Percentiles rank a stretch among this genome's conserved stretches.
Conservation (phyloP, 2,888 invertebrate genomes). For the Ochropleura leucogaster region DNA sequence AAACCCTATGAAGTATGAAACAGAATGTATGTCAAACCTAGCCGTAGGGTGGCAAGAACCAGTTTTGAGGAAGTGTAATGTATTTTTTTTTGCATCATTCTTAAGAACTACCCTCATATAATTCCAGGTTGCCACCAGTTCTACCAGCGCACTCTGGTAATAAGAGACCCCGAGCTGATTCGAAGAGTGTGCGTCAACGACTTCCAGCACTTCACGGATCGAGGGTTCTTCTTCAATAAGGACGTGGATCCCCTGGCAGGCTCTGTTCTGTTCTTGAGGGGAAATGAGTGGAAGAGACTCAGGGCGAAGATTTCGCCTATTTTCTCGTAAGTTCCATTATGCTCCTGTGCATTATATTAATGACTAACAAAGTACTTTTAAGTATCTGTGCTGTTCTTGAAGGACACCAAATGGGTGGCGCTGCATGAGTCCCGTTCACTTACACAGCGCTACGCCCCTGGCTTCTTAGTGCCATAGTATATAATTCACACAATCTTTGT, state of each 20-base stretch:
- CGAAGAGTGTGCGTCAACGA: conserved; percentile 86
- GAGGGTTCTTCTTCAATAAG: conserved; percentile 87
- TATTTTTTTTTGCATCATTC: too few relatives aligned
- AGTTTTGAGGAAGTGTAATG: too few relatives aligned
- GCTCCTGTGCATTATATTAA: neutral
- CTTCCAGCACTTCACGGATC: conserved; percentile 87
- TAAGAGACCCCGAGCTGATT: conserved; percentile 85
- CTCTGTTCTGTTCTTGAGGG: conserved; percentile 85
- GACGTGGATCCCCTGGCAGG: conserved; percentile 86
- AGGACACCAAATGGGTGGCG: neutral
- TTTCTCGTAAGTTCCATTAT: conserved; percentile 83
- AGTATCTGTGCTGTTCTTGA: neutral
- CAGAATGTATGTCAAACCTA: too few relatives aligned
- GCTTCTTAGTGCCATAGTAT: neutral
- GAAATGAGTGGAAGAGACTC: conserved; percentile 84
- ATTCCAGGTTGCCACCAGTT: conserved; percentile 87
- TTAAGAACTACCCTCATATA: too few relatives aligned
- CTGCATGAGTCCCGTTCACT: neutral
- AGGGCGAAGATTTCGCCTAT: conserved; percentile 87
- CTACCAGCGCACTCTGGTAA: conserved; percentile 85
- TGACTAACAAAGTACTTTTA: neutral
- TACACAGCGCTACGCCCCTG: neutral
- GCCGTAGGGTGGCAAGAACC: too few relatives aligned
- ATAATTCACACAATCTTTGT: neutral
- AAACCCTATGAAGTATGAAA: too few relatives aligned